Base-by-base conservation (phyloP, 2,113 vertebrate species). In the Muntiacus reevesi region DNA sequence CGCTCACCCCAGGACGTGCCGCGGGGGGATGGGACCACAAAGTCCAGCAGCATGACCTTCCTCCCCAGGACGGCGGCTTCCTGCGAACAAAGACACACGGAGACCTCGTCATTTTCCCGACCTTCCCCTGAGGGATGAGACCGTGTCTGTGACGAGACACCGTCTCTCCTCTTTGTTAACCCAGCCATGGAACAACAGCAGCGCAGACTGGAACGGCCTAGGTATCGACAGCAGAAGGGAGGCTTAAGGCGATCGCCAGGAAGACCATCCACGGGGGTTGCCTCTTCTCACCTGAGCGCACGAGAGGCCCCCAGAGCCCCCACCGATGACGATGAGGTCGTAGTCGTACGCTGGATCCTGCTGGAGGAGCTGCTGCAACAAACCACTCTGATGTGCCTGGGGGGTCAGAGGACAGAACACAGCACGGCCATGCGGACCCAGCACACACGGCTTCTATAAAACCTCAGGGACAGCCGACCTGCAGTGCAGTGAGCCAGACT, bases 21-120 rank as follows among this genome's bases (percentile, higher is more conserved):
- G 7, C 98, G 98, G n/a, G 99, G 99, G 0, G 99, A 99, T 0
- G 99, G 99, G 33, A 99, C 99, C 95, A 99, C 99, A 13, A 99
- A 99, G 98, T 99, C 99, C 64, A 99, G 98, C 3, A 99, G 99
- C 99, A 99, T 99, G 30, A 99, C 99, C 87, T 99, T 99, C 98
- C 99, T 99, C 27, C 99, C 99, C 93, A 99, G 97, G 0, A 43
- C 0, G 57, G 99, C 99, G n/a, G 99, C 99, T 99, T 99, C 99
- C 99, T 99, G 54, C 93, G 87, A 91, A 83, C 67, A 84, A 1
- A 9, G 23, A 7, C 13, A 52, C 13, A 54, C 7, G 3, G 96
- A 89, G 50, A n/a, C n/a, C 47, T 19, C 55, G 5, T 76, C 54
- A 30, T 8, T 40, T 83, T 86, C 50, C 71, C 55, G 36, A 62